phyloP scores from a whole-genome alignment of 2,888 invertebrate genomes.

The Tribolium freemani region DNA sequence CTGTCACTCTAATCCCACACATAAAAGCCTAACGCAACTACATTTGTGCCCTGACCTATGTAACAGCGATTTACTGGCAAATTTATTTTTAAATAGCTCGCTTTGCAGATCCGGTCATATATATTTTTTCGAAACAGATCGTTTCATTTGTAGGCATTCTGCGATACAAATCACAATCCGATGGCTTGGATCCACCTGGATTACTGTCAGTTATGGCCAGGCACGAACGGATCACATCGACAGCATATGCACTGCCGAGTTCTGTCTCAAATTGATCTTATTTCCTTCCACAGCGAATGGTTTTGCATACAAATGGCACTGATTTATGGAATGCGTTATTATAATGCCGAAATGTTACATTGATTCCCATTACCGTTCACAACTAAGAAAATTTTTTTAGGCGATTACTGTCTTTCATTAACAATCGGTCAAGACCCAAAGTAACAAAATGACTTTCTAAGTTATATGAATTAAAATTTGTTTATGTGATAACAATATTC shows the following conservation, averaged over 20 bases:
- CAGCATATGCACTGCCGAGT: conserved; percentile 15
- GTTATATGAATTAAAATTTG: no score
- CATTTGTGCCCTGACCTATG: conserved; percentile 50
- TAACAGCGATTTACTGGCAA: conserved; percentile 51
- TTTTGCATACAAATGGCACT: background rate
- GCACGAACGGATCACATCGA: conserved; percentile 46
- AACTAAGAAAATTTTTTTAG: no score
- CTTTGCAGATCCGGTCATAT: conserved; percentile 36
- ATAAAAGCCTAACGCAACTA: conserved; percentile 44
- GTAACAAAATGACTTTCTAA: no score
- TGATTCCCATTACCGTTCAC: background rate
- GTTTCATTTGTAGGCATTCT: conserved; percentile 61
- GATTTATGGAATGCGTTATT: background rate
- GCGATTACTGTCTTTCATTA: no score
- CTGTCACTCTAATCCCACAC: conserved; percentile 41
- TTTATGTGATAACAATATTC: no score
- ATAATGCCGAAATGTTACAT: background rate
- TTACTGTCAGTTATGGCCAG: conserved; percentile 58
- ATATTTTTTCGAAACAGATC: conserved; percentile 41
- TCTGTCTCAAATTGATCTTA: background rate
- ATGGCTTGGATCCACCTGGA: conserved; percentile 64
- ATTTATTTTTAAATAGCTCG: conserved; percentile 54
- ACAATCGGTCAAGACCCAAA: no score
- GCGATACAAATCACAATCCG: conserved; percentile 65
- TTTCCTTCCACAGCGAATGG: background rate